Evolutionary conservation across 1,140 invertebrate species (phyloP), one percentile per base, ranked within the genome.

Genomic region (Hycleus cichorii): DNA sequence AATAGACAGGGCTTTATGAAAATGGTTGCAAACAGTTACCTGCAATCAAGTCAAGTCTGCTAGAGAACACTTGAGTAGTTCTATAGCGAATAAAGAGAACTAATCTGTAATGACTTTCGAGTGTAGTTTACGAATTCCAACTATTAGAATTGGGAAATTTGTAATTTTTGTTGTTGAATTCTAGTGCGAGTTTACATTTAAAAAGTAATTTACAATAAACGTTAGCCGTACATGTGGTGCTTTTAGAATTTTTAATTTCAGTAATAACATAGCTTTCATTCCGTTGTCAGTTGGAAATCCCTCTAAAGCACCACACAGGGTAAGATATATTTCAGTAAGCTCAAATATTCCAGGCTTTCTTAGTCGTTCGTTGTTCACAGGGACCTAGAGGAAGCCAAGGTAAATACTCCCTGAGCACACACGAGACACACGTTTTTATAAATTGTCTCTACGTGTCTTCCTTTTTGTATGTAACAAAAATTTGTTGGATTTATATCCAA

Each of bases 391-490:
- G 18, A 47, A 55, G 49, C 44, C 26, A 62, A 62, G 59, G 59
- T 62, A 62, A 62, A 62, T 62, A 62, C 56, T 62, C 59, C 59
- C 59, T 49, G 45, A 46, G 59, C 59, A 58, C 56, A 53, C 49
- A 56, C 32, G 7, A 62, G 59, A 62, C 59, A 62, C 59, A 62
- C 56, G 59, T 62, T 62, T 62, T 58, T 62, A 62, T 62, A 58
- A 62, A 62, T 62, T 62, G 59, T 62, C 59, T 62, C 59, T 62
- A 62, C 59, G 59, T 62, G 59, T 62, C 58, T 62, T 62, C 46
- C 55, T 38, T 39, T 40, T 47, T 58, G 48, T 52, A 58, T 53
- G 48, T 58, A 53, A 48, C 46, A 58, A 44, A 62, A 62, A 62
- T 58, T 58, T 62, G 56, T 49, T 47, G 56, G 59, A 62, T 62